phyloP scores from a whole-genome alignment of 1,140 invertebrate species.

The Glossosoma conforme region DNA sequence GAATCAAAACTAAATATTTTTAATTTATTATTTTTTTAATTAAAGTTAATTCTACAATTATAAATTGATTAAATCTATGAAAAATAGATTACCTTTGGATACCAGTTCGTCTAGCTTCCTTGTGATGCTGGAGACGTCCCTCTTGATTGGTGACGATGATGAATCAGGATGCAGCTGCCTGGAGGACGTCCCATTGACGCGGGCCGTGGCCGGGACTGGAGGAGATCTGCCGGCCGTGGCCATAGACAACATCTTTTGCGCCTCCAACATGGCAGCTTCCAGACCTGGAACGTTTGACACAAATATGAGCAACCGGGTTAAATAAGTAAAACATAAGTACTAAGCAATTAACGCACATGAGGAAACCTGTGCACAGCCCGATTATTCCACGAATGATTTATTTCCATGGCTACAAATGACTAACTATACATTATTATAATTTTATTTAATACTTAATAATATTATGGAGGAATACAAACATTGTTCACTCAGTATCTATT shows the following conservation, averaged over 20 bases:
- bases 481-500: no score
- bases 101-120: slow-evolving; percentile 42
- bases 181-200: slow-evolving; percentile 31
- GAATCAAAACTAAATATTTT: no score
- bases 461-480: no score
- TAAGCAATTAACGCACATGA: neutral
- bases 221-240: slow-evolving; percentile 27
- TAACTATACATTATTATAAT: no score
- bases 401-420: no score
- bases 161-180: slow-evolving; percentile 31
- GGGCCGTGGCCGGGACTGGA: slow-evolving; percentile 18
- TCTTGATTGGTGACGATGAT: neutral
- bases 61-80: no score
- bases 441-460: no score
- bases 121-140: slow-evolving; percentile 34
- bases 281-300: slow-evolving; percentile 44
- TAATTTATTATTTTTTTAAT: no score
- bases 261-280: slow-evolving; percentile 51
- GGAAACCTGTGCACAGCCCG: no score
- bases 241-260: slow-evolving; percentile 48
- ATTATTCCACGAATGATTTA: no score
- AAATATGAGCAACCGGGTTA: neutral
- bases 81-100: slow-evolving; percentile 36
- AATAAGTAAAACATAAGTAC: neutral
- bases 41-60: no score